These are phyloP conservation scores for Autographa pulchrina DNA, from an alignment of 2,888 invertebrate genomes.

Conservation along the genomic window DNA sequence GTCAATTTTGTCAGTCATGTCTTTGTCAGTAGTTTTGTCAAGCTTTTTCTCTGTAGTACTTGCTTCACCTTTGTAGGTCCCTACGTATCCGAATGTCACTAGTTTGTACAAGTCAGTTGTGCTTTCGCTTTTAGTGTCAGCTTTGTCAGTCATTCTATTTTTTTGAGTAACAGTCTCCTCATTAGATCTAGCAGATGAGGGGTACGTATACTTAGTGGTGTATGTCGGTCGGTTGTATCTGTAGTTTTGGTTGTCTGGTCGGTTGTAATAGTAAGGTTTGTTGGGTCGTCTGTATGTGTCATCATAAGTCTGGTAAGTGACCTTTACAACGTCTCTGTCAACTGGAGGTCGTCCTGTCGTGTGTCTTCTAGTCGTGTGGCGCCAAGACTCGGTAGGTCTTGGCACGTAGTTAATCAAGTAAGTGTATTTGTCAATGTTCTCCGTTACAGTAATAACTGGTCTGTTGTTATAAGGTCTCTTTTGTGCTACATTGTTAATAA, in stretches of 20 bases:
- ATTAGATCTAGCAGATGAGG: constrained; percentile 83
- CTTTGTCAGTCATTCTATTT: constrained; percentile 46
- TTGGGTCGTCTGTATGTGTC: constrained; percentile 84
- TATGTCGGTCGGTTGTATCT: constrained; percentile 73
- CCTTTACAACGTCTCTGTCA: constrained; percentile 84
- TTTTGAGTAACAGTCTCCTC: constrained; percentile 66
- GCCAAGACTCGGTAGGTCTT: constrained; percentile 84
- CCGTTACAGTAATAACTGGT: constrained; percentile 85
- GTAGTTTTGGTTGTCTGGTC: constrained; percentile 73
- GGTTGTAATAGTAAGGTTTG: constrained; percentile 79
- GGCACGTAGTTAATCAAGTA: constrained; percentile 88
- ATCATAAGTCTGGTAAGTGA: constrained; percentile 85
- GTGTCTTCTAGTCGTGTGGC: constrained; percentile 79
- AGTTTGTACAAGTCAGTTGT: constrained; percentile 84
- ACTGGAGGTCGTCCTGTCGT: constrained; percentile 53
- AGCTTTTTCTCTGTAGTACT: constrained; percentile 52
- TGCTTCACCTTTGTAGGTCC: constrained; percentile 79
- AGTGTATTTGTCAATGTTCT: constrained; percentile 85
- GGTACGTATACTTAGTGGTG: constrained; percentile 68
- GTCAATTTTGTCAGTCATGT: constrained; percentile 30
- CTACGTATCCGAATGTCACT: constrained; percentile 86
- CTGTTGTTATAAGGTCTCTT: constrained; percentile 75
- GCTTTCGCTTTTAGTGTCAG: constrained; percentile 56
- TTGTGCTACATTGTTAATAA: constrained; percentile 79
- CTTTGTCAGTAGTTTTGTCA: constrained; percentile 42